Base-by-base conservation (phyloP, 2,113 vertebrate species). In the Brachyhypopomus occidentalis region DNA sequence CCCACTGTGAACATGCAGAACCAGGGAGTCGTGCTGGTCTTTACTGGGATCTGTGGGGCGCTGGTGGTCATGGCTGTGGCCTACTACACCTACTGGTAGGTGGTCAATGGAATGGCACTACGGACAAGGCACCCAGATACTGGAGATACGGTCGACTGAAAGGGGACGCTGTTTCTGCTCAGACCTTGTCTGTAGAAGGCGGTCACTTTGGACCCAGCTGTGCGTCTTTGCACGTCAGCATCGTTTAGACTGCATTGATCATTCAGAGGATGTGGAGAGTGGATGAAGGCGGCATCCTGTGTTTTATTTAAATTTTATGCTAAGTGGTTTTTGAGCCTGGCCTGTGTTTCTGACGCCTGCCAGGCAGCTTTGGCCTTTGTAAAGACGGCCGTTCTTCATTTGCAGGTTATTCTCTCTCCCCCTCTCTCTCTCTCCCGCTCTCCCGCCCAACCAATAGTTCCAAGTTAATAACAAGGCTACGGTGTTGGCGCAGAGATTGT, bases 41-140 rank as follows among this genome's bases (percentile, higher is more conserved):
- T 94, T 87, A 93, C 93, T 52, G 93, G 93, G 30, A 90, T 93
- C 34, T 94, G 93, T 89, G 93, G 93, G 76, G 92, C 93, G 0
- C 75, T 94, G 87, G 92, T 94, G 84, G 77, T 94, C 77, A 86
- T 94, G 91, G 93, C 93, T 5, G 89, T 94, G 88, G 91, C 87
- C 84, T 94, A 94, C 88, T 94, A 94, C 70, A 88, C 92, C 82
- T 94, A 94, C 88, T 94, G 93, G 93, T 94, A 84, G 94, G 93
- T 90, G 72, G 11, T 38, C 62, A 41, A 30, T 66, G 30, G 19
- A 30, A 1, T 19, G 23, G 55, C 34, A 17, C 34, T 27, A 45
- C 62, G 8, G 67, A 63, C 17, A 55, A 63, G 7, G 23, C 45
- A 48, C 34, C 30, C 45, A 48, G 22, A 75, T 69, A 45, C 45